Percentiles rank a stretch among this genome's conserved stretches.
These are phyloP conservation scores for Elgonia sp. DNA, from an alignment of 2,888 invertebrate genomes.

Conservation along the genomic window DNA sequence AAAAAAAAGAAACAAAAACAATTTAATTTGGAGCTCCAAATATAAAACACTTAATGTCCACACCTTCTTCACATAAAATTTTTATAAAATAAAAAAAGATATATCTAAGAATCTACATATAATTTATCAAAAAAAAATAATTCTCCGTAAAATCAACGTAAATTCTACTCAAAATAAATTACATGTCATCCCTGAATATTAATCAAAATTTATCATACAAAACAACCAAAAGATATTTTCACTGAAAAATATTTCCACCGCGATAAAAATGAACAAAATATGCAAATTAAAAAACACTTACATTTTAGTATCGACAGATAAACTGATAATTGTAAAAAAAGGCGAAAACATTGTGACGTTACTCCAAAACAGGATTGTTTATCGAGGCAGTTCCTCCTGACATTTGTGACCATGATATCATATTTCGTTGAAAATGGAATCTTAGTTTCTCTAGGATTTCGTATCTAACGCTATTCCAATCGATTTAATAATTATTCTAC, in stretches of 20 bases:
- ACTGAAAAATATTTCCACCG: neutral
- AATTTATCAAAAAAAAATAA: too few relatives aligned
- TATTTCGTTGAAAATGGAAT: constrained; percentile 31
- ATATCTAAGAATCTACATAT: too few relatives aligned
- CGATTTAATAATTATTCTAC: neutral
- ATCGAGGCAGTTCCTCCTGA: constrained; percentile 14
- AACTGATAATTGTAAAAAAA: constrained; percentile 22
- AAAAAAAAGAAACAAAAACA: too few relatives aligned
- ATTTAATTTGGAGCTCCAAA: too few relatives aligned
- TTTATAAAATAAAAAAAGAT: too few relatives aligned
- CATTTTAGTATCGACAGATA: constrained; percentile 44
- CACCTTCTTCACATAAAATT: too few relatives aligned
- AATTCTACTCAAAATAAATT: too few relatives aligned
- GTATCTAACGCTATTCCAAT: neutral
- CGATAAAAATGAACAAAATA: neutral
- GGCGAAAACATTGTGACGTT: constrained; percentile 9
- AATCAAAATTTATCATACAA: too few relatives aligned
- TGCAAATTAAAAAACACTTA: constrained; percentile 32
- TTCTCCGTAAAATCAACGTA: too few relatives aligned
- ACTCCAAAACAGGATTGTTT: constrained; percentile 22
- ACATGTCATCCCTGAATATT: too few relatives aligned
- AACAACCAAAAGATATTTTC: neutral
- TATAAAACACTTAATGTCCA: too few relatives aligned
- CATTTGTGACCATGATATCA: constrained; percentile 55
- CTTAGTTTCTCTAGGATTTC: neutral